A percentile compares a stretch with the other conserved stretches of the same genome.
Evolutionary conservation across 2,797 vertebrate genomes (phyloP).

Genomic region (Rhinophrynus dorsalis): DNA sequence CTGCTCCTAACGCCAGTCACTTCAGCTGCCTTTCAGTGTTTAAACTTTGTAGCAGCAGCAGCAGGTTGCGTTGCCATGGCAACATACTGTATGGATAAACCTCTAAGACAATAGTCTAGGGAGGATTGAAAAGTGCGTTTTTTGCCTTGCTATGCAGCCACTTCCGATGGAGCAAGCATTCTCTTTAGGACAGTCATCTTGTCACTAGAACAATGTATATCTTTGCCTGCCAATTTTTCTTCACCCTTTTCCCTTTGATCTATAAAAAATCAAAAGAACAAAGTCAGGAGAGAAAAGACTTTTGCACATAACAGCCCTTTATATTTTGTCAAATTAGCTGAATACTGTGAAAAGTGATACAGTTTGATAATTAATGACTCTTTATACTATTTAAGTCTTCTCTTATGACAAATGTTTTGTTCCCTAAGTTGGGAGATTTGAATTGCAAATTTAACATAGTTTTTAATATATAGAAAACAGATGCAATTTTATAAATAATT

Average conservation of each 20-base stretch:
- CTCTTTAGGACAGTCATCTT: conserved; percentile 78
- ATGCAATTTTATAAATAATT: conserved; percentile 19
- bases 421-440: conserved; percentile 19
- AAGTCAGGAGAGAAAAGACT: conserved; percentile 73
- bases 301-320: conserved; percentile 65
- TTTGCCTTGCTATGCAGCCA: conserved; percentile 76
- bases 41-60: conserved; percentile 77
- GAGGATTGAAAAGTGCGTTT: conserved; percentile 68
- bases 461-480: background rate
- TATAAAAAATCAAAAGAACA: conserved; percentile 84
- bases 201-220: conserved; percentile 88
- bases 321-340: conserved; percentile 59
- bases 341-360: conserved; percentile 52
- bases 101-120: conserved; percentile 73
- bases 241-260: conserved; percentile 81
- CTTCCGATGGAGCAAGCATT: conserved; percentile 85
- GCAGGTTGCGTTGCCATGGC: conserved; percentile 86
- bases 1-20: conserved; percentile 80
- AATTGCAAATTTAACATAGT: conserved; percentile 7
- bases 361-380: conserved; percentile 58
- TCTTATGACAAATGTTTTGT: conserved; percentile 37
- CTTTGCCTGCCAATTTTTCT: conserved; percentile 76
- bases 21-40: conserved; percentile 81
- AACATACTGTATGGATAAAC: conserved; percentile 74
- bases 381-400: conserved; percentile 42